These are phyloP conservation scores for Atethmia centrago DNA, from an alignment of 2,888 invertebrate genomes.

Conservation along the genomic window DNA sequence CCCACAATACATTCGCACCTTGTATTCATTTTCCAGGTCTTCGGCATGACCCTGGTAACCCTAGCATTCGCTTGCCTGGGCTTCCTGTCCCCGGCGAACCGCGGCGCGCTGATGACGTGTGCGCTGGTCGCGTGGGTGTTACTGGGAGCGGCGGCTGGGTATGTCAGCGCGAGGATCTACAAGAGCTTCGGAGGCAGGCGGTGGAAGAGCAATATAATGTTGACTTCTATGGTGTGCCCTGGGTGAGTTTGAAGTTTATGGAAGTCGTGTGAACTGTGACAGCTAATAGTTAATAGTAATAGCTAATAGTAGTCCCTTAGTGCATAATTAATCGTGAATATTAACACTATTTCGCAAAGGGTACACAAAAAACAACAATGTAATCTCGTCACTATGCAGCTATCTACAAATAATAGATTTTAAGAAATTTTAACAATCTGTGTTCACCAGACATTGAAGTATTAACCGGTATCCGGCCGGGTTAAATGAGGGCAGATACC, in stretches of 20 bases:
- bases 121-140: constrained; percentile 99
- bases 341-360: background rate
- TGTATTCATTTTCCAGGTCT: constrained; percentile 82
- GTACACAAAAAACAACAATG: background rate
- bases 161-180: constrained; percentile 98
- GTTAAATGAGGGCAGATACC: background rate
- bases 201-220: constrained; percentile 99
- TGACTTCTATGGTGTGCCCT: constrained; percentile 99
- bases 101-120: constrained; percentile 99
- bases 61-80: constrained; percentile 99
- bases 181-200: constrained; percentile 99
- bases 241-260: constrained; percentile 93
- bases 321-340: background rate
- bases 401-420: background rate
- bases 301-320: background rate
- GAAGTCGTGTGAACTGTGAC: background rate
- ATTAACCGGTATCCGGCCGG: background rate
- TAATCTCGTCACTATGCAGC: background rate
- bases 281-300: background rate
- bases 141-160: constrained; percentile 98
- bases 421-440: background rate
- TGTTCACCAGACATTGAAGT: background rate
- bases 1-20: background rate
- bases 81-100: constrained; percentile 99
- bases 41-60: constrained; percentile 98